Evolutionary conservation across 2,797 vertebrate genomes (phyloP), one percentile per base, ranked within the genome.

Genomic region (Lacerta viridis): DNA sequence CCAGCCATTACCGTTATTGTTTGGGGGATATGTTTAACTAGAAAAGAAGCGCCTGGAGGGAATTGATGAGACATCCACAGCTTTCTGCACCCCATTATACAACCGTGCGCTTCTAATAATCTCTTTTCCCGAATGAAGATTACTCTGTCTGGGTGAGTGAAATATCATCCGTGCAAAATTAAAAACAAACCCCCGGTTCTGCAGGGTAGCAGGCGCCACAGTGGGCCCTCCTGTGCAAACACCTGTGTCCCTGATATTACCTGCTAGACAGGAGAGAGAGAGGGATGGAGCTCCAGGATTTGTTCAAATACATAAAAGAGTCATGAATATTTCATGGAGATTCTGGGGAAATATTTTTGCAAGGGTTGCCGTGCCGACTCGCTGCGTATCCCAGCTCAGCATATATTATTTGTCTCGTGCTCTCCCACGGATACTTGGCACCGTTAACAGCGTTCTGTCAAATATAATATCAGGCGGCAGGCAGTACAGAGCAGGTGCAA

Each of bases 281-380:
- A 15, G 27, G 25, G 72, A 6, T 5, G 10, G 33, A 66, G 59
- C 8, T 29, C 55, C 25, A 27, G 11, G 33, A 27, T 78, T 83
- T 83, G 33, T 82, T 59, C 46, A 46, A 86, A 89, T 69, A 78
- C 72, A 82, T 72, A 71, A 18, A 61, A 69, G 72, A 69, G 71
- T 23, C 79, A 86, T 77, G 71, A 86, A 89, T 77, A 89, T 89
- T 86, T 89, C 82, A 89, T 69, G 71, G 78, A 77, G 41, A 55
- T 83, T 64, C 64, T 61, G 82, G 64, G 80, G 59, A 78, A 89
- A 89, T 77, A 72, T 86, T 89, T 64, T 68, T 43, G 50, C 84
- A 29, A 74, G 27, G 13, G 20, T 27, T 61, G 61, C 71, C 69
- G 11, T 77, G 29, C 83, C 69, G 79, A 27, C 72, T 71, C 86